phyloP scores from a whole-genome alignment of 1,140 invertebrate genomes.

The Liolophura sinensis region DNA sequence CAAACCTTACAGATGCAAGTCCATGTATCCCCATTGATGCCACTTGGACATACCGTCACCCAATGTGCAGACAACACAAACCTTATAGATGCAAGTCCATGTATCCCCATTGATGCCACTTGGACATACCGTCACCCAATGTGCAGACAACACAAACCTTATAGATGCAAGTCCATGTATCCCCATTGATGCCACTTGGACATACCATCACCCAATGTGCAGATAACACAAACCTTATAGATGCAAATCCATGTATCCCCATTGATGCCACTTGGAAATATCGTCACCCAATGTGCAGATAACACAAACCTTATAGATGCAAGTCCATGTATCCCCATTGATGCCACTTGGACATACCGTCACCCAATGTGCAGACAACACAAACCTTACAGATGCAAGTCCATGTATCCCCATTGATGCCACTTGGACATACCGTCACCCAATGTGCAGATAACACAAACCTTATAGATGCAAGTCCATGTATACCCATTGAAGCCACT shows the following conservation, averaged over 20 bases:
- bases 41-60: no score
- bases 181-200: no score
- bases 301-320: no score
- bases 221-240: slow-evolving; percentile 4
- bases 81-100: slow-evolving; percentile 12
- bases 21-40: no score
- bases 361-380: no score
- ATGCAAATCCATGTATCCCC: slow-evolving; percentile 9
- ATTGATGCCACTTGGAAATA: neutral
- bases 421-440: slow-evolving; percentile 7
- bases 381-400: slow-evolving; percentile 9
- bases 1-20: no score
- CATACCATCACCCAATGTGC: no score
- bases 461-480: slow-evolving; percentile 13
- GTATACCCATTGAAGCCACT: slow-evolving; percentile 7
- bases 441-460: neutral
- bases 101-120: slow-evolving; percentile 6
- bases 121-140: slow-evolving; percentile 11
- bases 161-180: no score
- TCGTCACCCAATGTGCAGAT: no score
- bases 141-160: neutral
- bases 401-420: slow-evolving; percentile 7
- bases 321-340: no score
- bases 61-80: neutral
- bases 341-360: no score